A percentile compares a stretch with the other conserved stretches of the same genome.
These are phyloP conservation scores for Pseudococcus longispinus DNA, from an alignment of 2,888 invertebrate genomes.

Conservation along the genomic window DNA sequence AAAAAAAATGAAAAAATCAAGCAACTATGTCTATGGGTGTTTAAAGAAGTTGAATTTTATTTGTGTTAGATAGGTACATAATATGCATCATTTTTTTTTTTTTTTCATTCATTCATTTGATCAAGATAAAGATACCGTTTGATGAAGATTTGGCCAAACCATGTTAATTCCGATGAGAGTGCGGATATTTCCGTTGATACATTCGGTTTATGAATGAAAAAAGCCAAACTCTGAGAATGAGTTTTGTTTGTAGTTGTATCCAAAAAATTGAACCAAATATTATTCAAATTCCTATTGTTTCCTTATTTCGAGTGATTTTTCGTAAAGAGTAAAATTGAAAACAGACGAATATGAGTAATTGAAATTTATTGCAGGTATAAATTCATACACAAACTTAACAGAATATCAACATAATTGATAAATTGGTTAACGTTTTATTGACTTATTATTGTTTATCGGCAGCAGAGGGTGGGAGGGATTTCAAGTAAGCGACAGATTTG, in stretches of 20 bases:
- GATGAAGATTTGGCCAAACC: too few species aligned
- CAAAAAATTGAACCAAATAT: too few species aligned
- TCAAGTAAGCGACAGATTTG: slow-evolving; percentile 59
- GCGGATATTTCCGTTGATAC: background rate
- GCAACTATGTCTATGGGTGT: background rate
- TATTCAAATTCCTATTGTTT: too few species aligned
- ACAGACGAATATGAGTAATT: background rate
- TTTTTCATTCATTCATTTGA: too few species aligned
- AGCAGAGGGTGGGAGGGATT: background rate
- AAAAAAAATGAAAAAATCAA: background rate
- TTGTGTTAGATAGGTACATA: too few species aligned
- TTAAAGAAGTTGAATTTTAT: background rate
- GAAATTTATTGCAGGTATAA: background rate
- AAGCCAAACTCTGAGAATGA: too few species aligned
- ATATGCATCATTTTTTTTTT: too few species aligned
- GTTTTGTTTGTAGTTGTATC: too few species aligned
- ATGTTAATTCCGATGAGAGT: background rate
- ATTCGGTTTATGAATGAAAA: background rate
- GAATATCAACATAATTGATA: background rate
- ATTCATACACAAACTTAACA: background rate
- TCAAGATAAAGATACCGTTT: too few species aligned
- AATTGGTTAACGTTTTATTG: background rate
- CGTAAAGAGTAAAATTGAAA: background rate
- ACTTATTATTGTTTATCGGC: background rate
- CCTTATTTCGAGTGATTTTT: too few species aligned